Conservation (phyloP, 2,113 vertebrate species). For the Percopsis transmontana region DNA sequence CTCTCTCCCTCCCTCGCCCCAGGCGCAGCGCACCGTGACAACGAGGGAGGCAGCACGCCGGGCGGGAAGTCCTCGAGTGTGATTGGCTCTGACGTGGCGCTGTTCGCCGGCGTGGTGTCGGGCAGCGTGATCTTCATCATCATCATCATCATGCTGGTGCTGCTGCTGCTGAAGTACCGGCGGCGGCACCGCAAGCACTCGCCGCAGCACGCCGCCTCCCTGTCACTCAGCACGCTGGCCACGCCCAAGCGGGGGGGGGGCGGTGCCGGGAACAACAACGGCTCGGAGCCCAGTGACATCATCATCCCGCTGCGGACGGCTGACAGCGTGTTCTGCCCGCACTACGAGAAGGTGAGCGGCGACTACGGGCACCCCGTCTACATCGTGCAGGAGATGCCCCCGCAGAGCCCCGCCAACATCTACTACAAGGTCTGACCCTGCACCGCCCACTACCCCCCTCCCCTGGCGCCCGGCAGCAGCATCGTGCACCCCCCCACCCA, state of each 20-base stretch:
- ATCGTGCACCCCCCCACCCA: background rate
- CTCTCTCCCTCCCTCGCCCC: background rate
- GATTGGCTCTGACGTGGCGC: constrained; percentile 95
- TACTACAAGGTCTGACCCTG: constrained; percentile 96
- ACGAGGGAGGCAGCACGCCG: constrained; percentile 65
- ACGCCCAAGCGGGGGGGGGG: constrained; percentile 92
- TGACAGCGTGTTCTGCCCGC: constrained; percentile 99
- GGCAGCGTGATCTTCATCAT: constrained; percentile 97
- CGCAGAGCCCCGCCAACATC: constrained; percentile 98
- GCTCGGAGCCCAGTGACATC: constrained; percentile 99
- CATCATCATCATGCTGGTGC: constrained; percentile 97
- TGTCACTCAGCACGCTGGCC: constrained; percentile 96
- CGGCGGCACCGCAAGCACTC: constrained; percentile 97
- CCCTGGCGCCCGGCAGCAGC: constrained; percentile 9
- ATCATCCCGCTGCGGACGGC: constrained; percentile 99
- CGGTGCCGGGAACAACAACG: constrained; percentile 92
- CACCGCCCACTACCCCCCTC: constrained; percentile 10
- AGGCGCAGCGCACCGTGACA: constrained; percentile 60
- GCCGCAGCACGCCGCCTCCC: constrained; percentile 89
- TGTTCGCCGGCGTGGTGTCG: constrained; percentile 95
- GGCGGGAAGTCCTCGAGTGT: constrained; percentile 86
- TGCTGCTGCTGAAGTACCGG: constrained; percentile 95
- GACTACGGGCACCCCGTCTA: constrained; percentile 99
- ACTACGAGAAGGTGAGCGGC: constrained; percentile 99
- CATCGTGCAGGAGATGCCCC: constrained; percentile 99